A percentile compares a stretch with the other conserved stretches of the same genome.
Evolutionary conservation across 2,113 vertebrate genomes (phyloP).

Genomic region (Panthera uncia): DNA sequence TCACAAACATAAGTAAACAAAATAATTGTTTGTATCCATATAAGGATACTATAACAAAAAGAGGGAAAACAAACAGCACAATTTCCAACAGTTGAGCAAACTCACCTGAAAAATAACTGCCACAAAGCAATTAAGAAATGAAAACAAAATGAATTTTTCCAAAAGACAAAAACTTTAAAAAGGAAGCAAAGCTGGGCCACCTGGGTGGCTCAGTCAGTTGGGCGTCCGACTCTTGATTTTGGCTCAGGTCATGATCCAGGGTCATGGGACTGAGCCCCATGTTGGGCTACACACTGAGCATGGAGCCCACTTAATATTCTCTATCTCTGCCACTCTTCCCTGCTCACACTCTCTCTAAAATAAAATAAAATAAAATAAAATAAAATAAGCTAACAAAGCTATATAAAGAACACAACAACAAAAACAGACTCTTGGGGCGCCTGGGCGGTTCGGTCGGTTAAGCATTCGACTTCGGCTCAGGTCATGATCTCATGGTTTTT

Average conservation of each 20-base stretch:
- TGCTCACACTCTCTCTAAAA: no score
- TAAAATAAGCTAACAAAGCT: not conserved
- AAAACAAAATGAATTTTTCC: constrained; percentile 4
- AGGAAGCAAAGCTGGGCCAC: not conserved
- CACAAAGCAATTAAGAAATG: not conserved
- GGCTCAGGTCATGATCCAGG: no score
- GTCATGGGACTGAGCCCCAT: no score
- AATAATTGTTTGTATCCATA: not conserved
- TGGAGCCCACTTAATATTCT: no score
- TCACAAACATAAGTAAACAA: constrained; percentile 18
- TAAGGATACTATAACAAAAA: not conserved
- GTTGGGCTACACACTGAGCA: no score
- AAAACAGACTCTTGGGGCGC: not conserved
- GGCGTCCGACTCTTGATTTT: no score
- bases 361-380: no score
- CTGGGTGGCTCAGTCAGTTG: no score
- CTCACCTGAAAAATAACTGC: not conserved
- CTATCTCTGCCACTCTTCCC: no score
- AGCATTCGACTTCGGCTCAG: no score
- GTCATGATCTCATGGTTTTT: no score
- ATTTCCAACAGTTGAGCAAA: not conserved
- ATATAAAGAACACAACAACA: constrained; percentile 1
- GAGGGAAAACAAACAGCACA: not conserved
- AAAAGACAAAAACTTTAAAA: constrained; percentile 11
- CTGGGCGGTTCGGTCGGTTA: no score